Conservation (phyloP, 2,113 vertebrate genomes). For the Pseudorhombus dupliciocellatus region DNA sequence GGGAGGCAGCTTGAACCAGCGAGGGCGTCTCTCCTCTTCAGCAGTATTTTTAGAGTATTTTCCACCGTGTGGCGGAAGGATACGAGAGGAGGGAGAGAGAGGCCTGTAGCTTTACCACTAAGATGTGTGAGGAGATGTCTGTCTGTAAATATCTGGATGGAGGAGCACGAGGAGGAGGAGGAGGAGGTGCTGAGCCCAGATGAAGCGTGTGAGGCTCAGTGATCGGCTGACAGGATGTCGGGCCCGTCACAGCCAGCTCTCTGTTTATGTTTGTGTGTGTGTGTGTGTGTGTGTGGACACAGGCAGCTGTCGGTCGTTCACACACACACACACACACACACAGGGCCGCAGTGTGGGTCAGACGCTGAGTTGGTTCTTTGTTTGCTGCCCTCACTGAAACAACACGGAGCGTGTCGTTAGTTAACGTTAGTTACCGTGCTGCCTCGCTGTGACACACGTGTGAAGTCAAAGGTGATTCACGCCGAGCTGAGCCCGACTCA, state of each 20-base stretch:
- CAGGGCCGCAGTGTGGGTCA: conserved; percentile 73
- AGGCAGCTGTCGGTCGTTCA: conserved; percentile 79
- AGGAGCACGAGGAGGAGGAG: no score
- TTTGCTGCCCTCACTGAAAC: conserved; percentile 41
- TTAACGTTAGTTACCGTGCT: no score
- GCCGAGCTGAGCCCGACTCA: no score
- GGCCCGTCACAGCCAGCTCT: conserved; percentile 45
- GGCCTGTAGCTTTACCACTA: background rate
- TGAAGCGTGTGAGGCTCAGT: conserved; percentile 41
- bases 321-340: conserved; percentile 76
- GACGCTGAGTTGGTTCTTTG: conserved; percentile 68
- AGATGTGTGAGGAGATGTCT: conserved; percentile 26
- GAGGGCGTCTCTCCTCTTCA: no score
- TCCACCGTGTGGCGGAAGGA: conserved; percentile 33
- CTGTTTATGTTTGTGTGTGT: conserved; percentile 46
- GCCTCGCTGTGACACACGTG: no score
- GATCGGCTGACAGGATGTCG: conserved; percentile 67
- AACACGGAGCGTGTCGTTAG: conserved; percentile 20
- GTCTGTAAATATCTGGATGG: conserved; percentile 30
- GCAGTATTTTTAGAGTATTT: conserved; percentile 47
- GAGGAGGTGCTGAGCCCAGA: conserved; percentile 33
- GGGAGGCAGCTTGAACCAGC: background rate
- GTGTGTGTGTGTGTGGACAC: conserved; percentile 51
- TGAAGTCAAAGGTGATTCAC: no score
- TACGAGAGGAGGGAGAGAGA: conserved; percentile 16